Conservation (phyloP, 2,113 vertebrate genomes). For the Pterocles orientalis region DNA sequence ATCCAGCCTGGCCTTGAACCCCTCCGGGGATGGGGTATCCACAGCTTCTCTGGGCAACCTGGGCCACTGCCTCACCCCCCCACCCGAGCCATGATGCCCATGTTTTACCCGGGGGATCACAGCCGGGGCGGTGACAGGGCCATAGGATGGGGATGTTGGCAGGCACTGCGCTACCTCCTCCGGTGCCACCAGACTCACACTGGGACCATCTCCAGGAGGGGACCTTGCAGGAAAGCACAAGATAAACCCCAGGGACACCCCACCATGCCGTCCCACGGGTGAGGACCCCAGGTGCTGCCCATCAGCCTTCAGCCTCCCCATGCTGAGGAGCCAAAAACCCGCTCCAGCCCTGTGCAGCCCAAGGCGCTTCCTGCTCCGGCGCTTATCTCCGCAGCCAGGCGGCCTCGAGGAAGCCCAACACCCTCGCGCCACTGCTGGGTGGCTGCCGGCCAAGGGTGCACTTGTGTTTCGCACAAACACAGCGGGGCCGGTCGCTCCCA, state of each 20-base stretch:
- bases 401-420: slow-evolving; percentile 9
- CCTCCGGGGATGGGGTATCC: no score
- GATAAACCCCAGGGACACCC: background rate
- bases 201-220: background rate
- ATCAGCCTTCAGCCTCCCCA: fast-evolving
- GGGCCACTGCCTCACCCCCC: no score
- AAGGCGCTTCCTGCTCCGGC: background rate
- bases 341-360: fast-evolving
- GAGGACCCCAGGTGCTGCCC: background rate
- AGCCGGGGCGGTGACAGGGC: fast-evolving
- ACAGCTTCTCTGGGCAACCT: no score
- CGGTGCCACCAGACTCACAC: background rate
- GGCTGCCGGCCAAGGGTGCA: background rate
- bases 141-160: background rate
- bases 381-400: slow-evolving; percentile 48
- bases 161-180: background rate
- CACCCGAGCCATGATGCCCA: fast-evolving
- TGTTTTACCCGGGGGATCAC: background rate
- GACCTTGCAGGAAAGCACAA: fast-evolving
- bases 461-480: background rate
- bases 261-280: fast-evolving
- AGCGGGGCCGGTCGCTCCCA: fast-evolving
- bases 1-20: no score
- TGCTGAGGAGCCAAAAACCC: background rate
- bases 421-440: background rate